These are phyloP conservation scores for Meta bourneti DNA, from an alignment of 2,888 invertebrate genomes.

Conservation along the genomic window DNA sequence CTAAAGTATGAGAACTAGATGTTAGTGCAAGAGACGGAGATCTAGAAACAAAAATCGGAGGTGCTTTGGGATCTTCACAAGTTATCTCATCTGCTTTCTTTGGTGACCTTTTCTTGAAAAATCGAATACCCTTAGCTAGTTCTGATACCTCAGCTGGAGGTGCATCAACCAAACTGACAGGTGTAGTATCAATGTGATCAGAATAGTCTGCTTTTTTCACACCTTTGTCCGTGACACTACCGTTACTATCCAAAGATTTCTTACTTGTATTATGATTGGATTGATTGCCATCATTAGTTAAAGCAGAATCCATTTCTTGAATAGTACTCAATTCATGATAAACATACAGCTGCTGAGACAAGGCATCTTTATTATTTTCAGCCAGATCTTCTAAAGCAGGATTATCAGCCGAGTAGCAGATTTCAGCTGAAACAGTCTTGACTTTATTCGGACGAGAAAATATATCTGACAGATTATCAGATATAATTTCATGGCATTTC, in stretches of 20 bases:
- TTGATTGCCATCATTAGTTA: slow-evolving; percentile 32
- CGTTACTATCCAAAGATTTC: not conserved
- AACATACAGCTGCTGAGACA: not conserved
- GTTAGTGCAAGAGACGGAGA: not conserved
- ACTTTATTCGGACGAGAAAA: not conserved
- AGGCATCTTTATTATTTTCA: not conserved
- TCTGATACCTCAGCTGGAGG: slow-evolving; percentile 42
- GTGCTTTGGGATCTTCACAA: not conserved
- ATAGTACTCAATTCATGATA: slow-evolving; percentile 74
- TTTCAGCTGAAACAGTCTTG: not conserved
- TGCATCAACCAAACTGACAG: slow-evolving; percentile 52
- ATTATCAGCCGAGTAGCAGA: not conserved
- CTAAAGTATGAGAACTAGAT: not conserved
- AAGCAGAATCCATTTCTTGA: slow-evolving; percentile 61
- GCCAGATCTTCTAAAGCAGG: not conserved
- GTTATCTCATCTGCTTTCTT: not conserved
- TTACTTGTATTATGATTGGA: not conserved
- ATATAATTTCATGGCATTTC: slow-evolving; percentile 33
- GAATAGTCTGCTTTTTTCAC: not conserved
- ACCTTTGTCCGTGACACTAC: not conserved
- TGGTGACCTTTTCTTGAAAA: slow-evolving; percentile 8
- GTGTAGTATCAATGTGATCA: slow-evolving; percentile 18
- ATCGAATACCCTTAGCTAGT: slow-evolving; percentile 48
- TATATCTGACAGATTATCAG: not conserved
- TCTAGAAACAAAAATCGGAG: not conserved